Evolutionary conservation across 2,888 invertebrate genomes (phyloP), one percentile per base, ranked within the genome.

Genomic region (Sesia bembeciformis): DNA sequence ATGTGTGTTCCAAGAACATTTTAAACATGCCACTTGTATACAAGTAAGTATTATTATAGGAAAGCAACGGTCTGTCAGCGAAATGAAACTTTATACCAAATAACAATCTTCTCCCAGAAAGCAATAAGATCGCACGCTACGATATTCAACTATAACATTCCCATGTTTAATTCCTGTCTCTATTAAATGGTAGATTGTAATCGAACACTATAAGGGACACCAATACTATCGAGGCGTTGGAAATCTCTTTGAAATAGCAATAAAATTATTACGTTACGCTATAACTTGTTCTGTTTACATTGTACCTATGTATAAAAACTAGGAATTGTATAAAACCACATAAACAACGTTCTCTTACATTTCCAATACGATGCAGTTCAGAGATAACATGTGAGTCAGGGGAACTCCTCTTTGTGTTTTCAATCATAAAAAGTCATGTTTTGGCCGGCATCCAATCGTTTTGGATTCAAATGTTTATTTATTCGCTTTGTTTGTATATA

Each of bases 11-110:
- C 23, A 23, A 23, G 23, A 23, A 23, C 23, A 23, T 23, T 23
- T 23, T 23, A 23, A 23, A 23, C 23, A 23, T 23, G 23, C 23
- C 23, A 23, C 23, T 23, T 23, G 23, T 23, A 23, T 23, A 23
- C 23, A 23, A 23, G 23, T 23, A 23, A 23, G 23, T 23, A 23
- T 23, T 23, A 23, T 23, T 23, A 23, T 23, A 23, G 23, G 23
- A 23, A 23, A 23, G 23, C 23, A 23, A 23, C 23, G 23, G 23
- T 2, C 23, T 65, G 64, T 61, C 61, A 65, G 62, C 61, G 60
- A 39, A 63, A 62, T 65, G 70, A 72, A 74, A 72, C 67, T 66
- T 63, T 61, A 69, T 58, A 69, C 66, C 23, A 23, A 23, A 1
- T 59, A 65, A 65, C 57, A 66, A 63, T 67, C 65, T 62, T 63